phyloP scores from a whole-genome alignment of 2,113 vertebrate genomes.

The Rhea pennata region DNA sequence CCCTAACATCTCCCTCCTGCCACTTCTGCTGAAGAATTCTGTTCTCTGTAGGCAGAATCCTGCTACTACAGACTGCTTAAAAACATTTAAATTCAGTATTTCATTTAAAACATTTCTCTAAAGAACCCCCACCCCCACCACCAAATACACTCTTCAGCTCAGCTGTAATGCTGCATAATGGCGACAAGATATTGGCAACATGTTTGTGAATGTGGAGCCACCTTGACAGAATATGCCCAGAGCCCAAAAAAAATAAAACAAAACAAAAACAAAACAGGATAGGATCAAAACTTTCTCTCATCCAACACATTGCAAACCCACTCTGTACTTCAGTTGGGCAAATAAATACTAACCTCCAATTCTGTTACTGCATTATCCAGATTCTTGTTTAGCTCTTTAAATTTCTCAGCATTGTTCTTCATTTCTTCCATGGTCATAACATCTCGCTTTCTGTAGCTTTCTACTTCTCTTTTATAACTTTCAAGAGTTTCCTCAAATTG shows the following conservation, averaged over 20 bases:
- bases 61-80: neutral
- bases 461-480: constrained; percentile 77
- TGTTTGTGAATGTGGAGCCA: neutral
- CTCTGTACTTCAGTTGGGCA: neutral
- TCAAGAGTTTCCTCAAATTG: constrained; percentile 79
- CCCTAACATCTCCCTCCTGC: neutral
- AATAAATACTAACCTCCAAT: constrained; percentile 80
- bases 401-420: constrained; percentile 83
- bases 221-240: neutral
- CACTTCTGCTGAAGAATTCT: neutral
- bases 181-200: neutral
- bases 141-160: neutral
- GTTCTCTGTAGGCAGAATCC: neutral
- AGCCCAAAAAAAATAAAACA: neutral
- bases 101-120: neutral
- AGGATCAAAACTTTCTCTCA: neutral
- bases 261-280: neutral
- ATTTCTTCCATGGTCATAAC: constrained; percentile 80
- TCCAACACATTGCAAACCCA: neutral
- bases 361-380: constrained; percentile 81
- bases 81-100: neutral
- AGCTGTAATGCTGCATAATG: neutral
- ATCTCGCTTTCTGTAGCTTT: constrained; percentile 83
- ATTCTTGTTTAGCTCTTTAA: constrained; percentile 77
- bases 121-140: neutral